These are phyloP conservation scores for Pseudanteris insignis DNA, from an alignment of 2,888 invertebrate species.

Conservation along the genomic window DNA sequence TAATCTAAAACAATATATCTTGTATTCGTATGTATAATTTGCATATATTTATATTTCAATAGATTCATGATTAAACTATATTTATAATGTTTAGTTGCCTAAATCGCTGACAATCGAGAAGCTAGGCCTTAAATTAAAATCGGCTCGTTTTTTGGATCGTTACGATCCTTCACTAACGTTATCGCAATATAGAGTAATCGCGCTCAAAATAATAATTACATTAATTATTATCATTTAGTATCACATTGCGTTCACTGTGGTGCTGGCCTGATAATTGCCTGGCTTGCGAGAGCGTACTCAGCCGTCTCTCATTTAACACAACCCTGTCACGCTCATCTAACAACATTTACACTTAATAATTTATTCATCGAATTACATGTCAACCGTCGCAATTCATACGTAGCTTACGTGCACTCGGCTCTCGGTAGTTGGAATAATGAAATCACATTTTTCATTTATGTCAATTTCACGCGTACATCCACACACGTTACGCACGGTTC, in stretches of 20 bases:
- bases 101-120: slow-evolving; percentile 40
- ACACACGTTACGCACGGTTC: slow-evolving; percentile 15
- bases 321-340: slow-evolving; percentile 26
- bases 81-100: slow-evolving; percentile 37
- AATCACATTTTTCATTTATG: slow-evolving; percentile 34
- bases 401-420: slow-evolving; percentile 8
- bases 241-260: slow-evolving; percentile 66
- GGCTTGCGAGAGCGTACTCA: slow-evolving; percentile 50
- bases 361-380: slow-evolving; percentile 15
- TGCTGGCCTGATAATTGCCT: slow-evolving; percentile 61
- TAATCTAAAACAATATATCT: slow-evolving; percentile 43
- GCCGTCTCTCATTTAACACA: slow-evolving; percentile 33
- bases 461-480: slow-evolving; percentile 16
- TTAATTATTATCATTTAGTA: slow-evolving; percentile 66
- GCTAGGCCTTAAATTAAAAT: slow-evolving; percentile 43
- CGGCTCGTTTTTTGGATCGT: slow-evolving; percentile 40
- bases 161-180: slow-evolving; percentile 46
- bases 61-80: slow-evolving; percentile 32
- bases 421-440: slow-evolving; percentile 24
- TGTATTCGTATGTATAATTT: slow-evolving; percentile 37
- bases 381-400: slow-evolving; percentile 6
- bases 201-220: slow-evolving; percentile 64
- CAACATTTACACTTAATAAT: slow-evolving; percentile 24
- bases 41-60: slow-evolving; percentile 22
- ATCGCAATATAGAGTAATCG: slow-evolving; percentile 53